A percentile compares a stretch with the other conserved stretches of the same genome.
phyloP scores from a whole-genome alignment of 2,113 vertebrate species.

The Otis tarda region DNA sequence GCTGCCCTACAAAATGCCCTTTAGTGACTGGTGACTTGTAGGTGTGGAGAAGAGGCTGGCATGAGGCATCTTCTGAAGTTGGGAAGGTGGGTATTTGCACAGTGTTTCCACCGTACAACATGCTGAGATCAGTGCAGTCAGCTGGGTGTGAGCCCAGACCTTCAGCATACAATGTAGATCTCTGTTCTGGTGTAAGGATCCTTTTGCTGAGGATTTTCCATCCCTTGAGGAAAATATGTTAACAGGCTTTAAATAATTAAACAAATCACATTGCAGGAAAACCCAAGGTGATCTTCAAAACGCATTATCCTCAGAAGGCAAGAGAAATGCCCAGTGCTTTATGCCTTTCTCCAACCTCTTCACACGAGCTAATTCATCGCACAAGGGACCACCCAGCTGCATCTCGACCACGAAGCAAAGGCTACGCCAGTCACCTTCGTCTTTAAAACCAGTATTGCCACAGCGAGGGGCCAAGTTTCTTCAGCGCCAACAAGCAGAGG shows the following conservation, averaged over 20 bases:
- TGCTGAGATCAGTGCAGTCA: background rate
- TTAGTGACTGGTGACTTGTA: background rate
- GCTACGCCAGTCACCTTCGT: background rate
- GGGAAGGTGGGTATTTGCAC: background rate
- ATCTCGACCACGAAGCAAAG: background rate
- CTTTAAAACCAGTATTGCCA: slow-evolving; percentile 3
- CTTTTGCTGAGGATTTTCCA: background rate
- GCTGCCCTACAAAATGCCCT: background rate
- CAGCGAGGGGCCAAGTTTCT: slow-evolving; percentile 47
- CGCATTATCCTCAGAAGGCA: background rate
- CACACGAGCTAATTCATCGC: slow-evolving; percentile 15
- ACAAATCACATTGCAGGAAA: slow-evolving; percentile 29
- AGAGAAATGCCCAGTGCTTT: background rate
- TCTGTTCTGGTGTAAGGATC: slow-evolving; percentile 4
- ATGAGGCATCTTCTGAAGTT: background rate
- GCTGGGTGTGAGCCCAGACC: background rate
- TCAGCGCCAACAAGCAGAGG: background rate
- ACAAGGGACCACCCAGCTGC: slow-evolving; percentile 17
- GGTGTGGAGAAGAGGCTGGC: background rate
- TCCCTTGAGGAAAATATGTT: slow-evolving; percentile 32
- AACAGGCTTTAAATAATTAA: slow-evolving; percentile 57
- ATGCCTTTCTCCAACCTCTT: background rate
- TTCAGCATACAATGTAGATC: background rate
- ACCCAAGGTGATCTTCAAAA: slow-evolving; percentile 22
- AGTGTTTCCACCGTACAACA: fast-evolving